Conservation (phyloP, 2,888 invertebrate genomes). For the Papilio demoleus region DNA sequence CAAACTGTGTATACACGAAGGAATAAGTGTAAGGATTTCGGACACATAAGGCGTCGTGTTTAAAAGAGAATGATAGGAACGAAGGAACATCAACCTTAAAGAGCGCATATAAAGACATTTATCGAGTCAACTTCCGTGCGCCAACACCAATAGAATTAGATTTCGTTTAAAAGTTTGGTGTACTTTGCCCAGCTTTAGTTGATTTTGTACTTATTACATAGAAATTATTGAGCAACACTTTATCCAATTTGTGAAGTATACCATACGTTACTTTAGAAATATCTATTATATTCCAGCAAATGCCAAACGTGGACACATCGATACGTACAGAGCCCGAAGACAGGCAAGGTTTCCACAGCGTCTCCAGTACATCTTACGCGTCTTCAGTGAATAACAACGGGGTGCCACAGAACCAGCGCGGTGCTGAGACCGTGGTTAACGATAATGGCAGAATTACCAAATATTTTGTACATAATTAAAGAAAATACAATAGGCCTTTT, state of each 20-base stretch:
- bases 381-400: constrained; percentile 85
- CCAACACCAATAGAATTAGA: background rate
- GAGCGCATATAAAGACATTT: too few relatives aligned
- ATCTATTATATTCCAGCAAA: constrained; percentile 62
- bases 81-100: background rate
- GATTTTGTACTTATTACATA: too few relatives aligned
- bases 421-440: constrained; percentile 86
- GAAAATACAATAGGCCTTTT: background rate
- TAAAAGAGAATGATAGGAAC: too few relatives aligned
- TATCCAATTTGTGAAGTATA: too few relatives aligned
- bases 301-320: constrained; percentile 77
- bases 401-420: constrained; percentile 76
- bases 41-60: too few relatives aligned
- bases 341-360: constrained; percentile 64
- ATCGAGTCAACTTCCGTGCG: background rate
- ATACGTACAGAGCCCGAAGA: constrained; percentile 49
- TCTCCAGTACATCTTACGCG: constrained; percentile 86
- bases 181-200: too few relatives aligned
- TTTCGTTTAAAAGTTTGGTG: background rate
- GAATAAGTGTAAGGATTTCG: too few relatives aligned
- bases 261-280: background rate
- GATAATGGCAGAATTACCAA: constrained; percentile 88
- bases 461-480: constrained; percentile 78
- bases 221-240: too few relatives aligned
- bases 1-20: too few relatives aligned